phyloP scores from a whole-genome alignment of 2,797 vertebrate genomes.

The Sternarchorhynchus goeldii region DNA sequence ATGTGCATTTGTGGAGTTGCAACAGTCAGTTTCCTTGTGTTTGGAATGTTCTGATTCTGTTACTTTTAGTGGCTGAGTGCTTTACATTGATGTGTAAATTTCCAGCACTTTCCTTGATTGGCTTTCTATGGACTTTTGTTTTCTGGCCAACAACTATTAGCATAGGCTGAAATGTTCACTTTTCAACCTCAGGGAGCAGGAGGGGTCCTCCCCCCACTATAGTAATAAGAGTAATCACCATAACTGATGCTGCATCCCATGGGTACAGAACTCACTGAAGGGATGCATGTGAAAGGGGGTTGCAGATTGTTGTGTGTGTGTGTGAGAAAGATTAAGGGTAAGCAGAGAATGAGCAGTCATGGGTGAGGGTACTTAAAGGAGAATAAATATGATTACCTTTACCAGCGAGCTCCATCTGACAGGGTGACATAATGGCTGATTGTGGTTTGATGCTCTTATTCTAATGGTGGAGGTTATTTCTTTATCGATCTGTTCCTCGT shows the following conservation, averaged over 20 bases:
- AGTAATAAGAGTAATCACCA: conserved; percentile 1
- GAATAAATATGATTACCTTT: conserved; percentile 5
- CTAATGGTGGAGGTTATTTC: conserved; percentile 28
- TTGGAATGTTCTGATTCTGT: neutral
- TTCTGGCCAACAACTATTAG: conserved; percentile 21
- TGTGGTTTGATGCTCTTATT: conserved; percentile 35
- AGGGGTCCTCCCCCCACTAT: neutral
- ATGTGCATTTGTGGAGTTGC: too few species aligned
- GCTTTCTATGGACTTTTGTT: conserved; percentile 16
- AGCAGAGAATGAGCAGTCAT: conserved; percentile 23
- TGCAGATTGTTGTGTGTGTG: conserved; percentile 22
- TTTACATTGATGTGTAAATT: conserved; percentile 50
- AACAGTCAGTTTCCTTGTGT: too few species aligned
- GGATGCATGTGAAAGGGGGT: conserved; percentile 15
- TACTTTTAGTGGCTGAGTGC: conserved; percentile 1
- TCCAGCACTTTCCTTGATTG: conserved; percentile 26
- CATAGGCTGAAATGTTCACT: conserved; percentile 14
- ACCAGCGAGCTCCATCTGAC: conserved; percentile 10
- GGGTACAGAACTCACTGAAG: neutral
- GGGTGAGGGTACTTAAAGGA: conserved; percentile 13
- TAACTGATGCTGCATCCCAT: neutral
- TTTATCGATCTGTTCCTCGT: conserved; percentile 12
- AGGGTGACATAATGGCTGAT: conserved; percentile 34
- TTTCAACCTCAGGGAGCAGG: conserved; percentile 15
- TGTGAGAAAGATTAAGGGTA: neutral